Conservation (phyloP, 1,140 invertebrate genomes). For the Drosophila willistoni region DNA sequence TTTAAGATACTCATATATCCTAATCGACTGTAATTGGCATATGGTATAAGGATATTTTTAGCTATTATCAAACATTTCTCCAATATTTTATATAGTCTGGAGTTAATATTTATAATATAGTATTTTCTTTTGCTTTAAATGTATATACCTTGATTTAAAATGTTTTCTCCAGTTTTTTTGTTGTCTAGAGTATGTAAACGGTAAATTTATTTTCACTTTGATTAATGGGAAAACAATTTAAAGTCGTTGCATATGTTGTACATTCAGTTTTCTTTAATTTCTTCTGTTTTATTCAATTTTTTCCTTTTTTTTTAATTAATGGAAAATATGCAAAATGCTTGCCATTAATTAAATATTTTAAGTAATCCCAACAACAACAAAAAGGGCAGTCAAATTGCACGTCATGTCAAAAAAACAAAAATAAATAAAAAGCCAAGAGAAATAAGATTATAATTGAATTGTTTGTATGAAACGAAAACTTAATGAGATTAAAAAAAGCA, state of each 20-base stretch:
- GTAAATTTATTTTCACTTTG: constrained; percentile 67
- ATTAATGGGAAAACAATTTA: constrained; percentile 76
- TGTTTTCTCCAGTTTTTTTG: no score
- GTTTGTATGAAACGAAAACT: constrained; percentile 39
- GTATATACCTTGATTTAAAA: no score
- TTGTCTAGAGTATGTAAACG: constrained; percentile 27
- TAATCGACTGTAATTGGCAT: no score
- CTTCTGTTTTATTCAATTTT: neutral
- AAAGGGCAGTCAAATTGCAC: constrained; percentile 23
- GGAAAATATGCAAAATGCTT: constrained; percentile 62
- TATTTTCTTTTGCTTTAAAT: no score
- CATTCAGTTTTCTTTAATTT: constrained; percentile 1
- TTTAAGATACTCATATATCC: no score
- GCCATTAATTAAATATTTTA: constrained; percentile 70
- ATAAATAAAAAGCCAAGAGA: constrained; percentile 22
- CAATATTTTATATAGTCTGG: no score
- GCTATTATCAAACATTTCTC: no score
- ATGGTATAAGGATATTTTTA: no score
- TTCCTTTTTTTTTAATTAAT: constrained; percentile 34
- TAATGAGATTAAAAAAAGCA: constrained; percentile 35
- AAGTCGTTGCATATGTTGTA: constrained; percentile 10
- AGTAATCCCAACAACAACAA: constrained; percentile 12
- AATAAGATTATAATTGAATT: constrained; percentile 56
- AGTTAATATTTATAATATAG: no score
- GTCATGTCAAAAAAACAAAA: constrained; percentile 15